Base-by-base conservation (phyloP, 2,888 invertebrate species). In the Oligia strigilis region DNA sequence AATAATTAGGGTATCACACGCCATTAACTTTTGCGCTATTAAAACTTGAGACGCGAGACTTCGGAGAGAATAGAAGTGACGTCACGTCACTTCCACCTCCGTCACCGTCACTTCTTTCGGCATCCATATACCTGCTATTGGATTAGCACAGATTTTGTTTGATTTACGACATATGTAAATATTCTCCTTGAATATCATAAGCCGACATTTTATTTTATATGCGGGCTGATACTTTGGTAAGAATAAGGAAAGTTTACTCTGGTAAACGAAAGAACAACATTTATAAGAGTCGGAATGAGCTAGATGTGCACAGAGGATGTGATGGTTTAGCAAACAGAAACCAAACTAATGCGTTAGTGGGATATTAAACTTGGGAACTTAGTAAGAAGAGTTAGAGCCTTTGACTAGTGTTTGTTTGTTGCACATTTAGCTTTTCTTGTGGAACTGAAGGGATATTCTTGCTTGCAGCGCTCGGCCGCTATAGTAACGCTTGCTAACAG, bases 1-100 rank as follows among this genome's bases (percentile, higher is more conserved):
- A 86, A 86, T 80, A 76, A 85, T 87, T 86, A 85, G 83, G 76
- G 74, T 55, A 80, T 78, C 77, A 81, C 67, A 79, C 75, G 65
- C 77, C 65, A 87, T 87, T 87, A 83, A 83, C 43, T 77, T 85
- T 78, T 71, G 65, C 66, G 43, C 81, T 23, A 80, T 84, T 70
- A 82, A 80, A 84, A 76, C 55, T 36, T 72, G 74, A 77, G 46
- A 72, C 55, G 66, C 14, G 81, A 60, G 46, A 11, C 23, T 77
- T 64, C 6, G 17, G 14, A 43, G 29, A 80, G 75, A 72, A 71
- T 66, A 71, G 58, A 36, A 46, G 13, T 86, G 71, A 85, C 87
- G 84, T 87, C 81, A 75, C 23, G 13, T 78, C 75, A 80, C 58
- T 1, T 49, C 49, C 14, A 49, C 46, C 46, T 13, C 49, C 49